Conservation (phyloP, 2,888 invertebrate genomes). For the Suillia variegata region DNA sequence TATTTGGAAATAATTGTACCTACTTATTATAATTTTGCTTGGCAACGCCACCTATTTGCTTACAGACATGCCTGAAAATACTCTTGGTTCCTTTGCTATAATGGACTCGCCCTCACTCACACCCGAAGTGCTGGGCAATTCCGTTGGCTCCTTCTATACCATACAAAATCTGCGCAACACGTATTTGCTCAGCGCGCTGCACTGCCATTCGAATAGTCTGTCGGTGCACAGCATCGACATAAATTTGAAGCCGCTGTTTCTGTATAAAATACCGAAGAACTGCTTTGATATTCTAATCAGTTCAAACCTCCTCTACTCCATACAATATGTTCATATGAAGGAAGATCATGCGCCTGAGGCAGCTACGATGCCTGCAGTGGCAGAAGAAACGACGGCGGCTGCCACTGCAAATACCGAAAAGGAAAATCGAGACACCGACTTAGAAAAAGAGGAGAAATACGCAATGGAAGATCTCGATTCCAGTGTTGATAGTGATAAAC, state of each 20-base stretch:
- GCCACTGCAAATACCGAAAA: constrained; percentile 39
- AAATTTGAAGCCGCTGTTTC: constrained; percentile 70
- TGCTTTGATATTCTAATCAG: constrained; percentile 70
- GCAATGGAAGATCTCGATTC: constrained; percentile 19
- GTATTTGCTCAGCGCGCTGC: constrained; percentile 59
- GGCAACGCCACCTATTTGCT: constrained; percentile 20
- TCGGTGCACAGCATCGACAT: constrained; percentile 71
- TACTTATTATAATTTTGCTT: constrained; percentile 2
- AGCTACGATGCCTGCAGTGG: constrained; percentile 28
- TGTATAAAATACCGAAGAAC: constrained; percentile 71
- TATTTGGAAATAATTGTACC: no score
- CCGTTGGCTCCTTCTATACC: constrained; percentile 57
- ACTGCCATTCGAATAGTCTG: constrained; percentile 56
- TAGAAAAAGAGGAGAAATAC: constrained; percentile 39
- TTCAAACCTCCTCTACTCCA: constrained; percentile 70
- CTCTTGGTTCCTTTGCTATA: constrained; percentile 54
- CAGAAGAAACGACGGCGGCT: constrained; percentile 28
- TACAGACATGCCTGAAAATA: constrained; percentile 54
- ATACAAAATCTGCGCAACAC: constrained; percentile 59
- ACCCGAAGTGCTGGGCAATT: constrained; percentile 58
- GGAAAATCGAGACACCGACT: constrained; percentile 42
- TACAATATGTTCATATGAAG: constrained; percentile 61
- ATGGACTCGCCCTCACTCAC: constrained; percentile 58
- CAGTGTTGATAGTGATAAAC: constrained; percentile 7
- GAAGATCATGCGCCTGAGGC: constrained; percentile 31